Conservation (phyloP, 2,797 vertebrate species). For the Chrysocyon brachyurus region DNA sequence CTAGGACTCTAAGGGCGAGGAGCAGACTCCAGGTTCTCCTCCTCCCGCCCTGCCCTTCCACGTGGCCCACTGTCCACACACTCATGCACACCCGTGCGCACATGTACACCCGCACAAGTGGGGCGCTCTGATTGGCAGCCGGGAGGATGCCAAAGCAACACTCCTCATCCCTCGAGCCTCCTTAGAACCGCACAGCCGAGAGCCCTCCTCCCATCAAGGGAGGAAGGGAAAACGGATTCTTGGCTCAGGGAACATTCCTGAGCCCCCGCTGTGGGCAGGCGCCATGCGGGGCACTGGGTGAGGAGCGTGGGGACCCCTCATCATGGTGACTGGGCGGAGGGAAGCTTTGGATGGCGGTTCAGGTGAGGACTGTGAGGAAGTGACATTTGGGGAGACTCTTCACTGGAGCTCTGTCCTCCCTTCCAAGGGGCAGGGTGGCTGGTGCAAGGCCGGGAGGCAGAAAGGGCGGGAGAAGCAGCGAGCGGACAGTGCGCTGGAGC, state of each 20-base stretch:
- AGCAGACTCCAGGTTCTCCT: background rate
- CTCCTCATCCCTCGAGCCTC: background rate
- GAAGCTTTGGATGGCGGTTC: background rate
- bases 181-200: background rate
- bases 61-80: background rate
- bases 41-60: background rate
- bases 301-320: background rate
- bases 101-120: too few species aligned
- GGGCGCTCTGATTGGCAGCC: background rate
- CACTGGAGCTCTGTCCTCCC: background rate
- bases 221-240: background rate
- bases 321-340: background rate
- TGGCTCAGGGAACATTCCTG: background rate
- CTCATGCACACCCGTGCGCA: background rate
- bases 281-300: background rate
- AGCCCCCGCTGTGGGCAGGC: background rate
- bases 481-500: background rate
- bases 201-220: background rate
- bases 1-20: slow-evolving; percentile 19
- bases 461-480: background rate
- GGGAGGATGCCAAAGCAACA: background rate
- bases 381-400: background rate
- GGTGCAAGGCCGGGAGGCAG: background rate
- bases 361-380: background rate
- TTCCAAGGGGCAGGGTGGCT: background rate